Conservation (phyloP, 2,797 vertebrate genomes). For the Alca torda region DNA sequence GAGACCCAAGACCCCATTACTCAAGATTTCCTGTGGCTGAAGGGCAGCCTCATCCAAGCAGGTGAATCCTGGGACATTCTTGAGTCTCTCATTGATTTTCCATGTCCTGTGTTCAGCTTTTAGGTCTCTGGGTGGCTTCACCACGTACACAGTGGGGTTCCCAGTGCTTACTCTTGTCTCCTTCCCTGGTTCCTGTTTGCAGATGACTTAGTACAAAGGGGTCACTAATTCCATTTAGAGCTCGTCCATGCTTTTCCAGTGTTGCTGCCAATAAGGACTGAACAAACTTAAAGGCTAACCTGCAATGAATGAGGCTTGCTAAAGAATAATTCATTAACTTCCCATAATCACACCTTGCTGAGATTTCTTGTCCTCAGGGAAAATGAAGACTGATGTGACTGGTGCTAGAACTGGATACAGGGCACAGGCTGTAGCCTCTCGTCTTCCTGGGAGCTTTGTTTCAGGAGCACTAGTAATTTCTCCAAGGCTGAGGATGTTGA, state of each 20-base stretch:
- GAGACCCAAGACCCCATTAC: not conserved
- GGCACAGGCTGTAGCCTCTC: not conserved
- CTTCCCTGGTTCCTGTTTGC: not conserved
- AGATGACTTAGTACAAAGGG: not conserved
- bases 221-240: not conserved
- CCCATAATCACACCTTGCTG: not conserved
- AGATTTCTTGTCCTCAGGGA: not conserved
- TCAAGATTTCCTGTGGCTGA: not conserved
- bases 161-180: not conserved
- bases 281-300: not conserved
- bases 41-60: not conserved
- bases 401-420: not conserved
- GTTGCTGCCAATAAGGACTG: not conserved
- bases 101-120: not conserved
- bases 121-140: not conserved
- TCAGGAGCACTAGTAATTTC: slow-evolving; percentile 11
- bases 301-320: not conserved
- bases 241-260: not conserved
- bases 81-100: not conserved
- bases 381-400: not conserved
- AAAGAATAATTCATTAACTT: not conserved
- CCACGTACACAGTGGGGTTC: rapidly evolving
- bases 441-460: slow-evolving; percentile 10
- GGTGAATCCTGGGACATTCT: not conserved
- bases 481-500: not conserved